phyloP scores from a whole-genome alignment of 2,797 vertebrate species.

The Hephaestus fuliginosus region DNA sequence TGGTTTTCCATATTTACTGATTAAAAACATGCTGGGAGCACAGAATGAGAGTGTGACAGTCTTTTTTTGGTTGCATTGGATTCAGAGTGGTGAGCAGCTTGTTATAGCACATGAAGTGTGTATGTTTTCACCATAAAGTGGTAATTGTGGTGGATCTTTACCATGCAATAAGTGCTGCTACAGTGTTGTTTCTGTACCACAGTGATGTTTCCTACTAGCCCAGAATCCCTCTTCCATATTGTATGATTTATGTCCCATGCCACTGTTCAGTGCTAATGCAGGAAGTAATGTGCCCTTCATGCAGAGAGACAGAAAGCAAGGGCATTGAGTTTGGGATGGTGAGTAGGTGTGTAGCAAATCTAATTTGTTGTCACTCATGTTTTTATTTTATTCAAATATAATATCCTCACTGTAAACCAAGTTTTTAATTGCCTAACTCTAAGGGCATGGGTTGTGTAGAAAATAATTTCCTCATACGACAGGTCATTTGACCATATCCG shows the following conservation, averaged over 20 bases:
- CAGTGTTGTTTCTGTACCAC: neutral
- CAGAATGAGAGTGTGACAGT: slow-evolving; percentile 23
- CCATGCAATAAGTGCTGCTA: neutral
- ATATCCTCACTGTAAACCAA: neutral
- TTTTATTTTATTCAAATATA: neutral
- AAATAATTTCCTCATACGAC: too few species aligned
- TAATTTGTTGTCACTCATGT: neutral
- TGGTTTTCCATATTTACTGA: slow-evolving; percentile 29
- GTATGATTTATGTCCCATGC: neutral
- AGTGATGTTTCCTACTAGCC: neutral
- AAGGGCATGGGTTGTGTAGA: neutral
- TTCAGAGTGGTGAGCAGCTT: neutral
- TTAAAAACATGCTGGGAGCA: slow-evolving; percentile 35
- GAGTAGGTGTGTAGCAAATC: neutral
- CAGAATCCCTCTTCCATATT: neutral
- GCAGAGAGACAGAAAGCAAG: neutral
- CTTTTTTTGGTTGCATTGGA: slow-evolving; percentile 23
- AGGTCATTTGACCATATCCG: neutral
- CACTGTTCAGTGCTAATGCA: neutral
- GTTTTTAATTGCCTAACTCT: neutral
- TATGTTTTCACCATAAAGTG: neutral
- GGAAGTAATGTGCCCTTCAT: neutral
- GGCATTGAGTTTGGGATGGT: neutral
- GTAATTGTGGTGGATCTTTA: neutral
- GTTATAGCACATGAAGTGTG: neutral